Base-by-base conservation (phyloP, 2,113 vertebrate species). In the Peromyscus polionotus region DNA sequence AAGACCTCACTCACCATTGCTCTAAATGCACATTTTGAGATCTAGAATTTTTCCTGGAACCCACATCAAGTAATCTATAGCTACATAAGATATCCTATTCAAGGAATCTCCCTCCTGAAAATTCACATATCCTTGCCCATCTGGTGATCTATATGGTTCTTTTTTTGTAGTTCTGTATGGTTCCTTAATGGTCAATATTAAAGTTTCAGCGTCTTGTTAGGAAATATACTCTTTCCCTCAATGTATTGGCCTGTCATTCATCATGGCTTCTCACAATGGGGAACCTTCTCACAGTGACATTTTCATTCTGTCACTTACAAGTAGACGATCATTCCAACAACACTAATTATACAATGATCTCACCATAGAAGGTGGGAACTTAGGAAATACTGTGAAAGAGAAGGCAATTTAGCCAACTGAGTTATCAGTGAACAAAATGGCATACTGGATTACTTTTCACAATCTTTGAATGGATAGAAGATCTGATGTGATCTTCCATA, bases 61-160 rank as follows among this genome's bases (percentile, higher is more conserved):
- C 20, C 33, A 12, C 48, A 76, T 33, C 16, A 48, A 88, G 48
- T 20, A 91, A 83, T 45, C 26, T 61, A 45, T 19, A 59, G 14
- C 48, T 51, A 63, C 42, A 5, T 13, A 84, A 91, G 31, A 65
- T 51, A 65, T 9, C 24, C 39, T 94, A 59, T 75, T 59, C 67
- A 93, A 94, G 88, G 54, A 76, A 76, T 68, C 72, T 72, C 22
- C 70, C 61, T 88, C 59, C 70, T 91, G 65, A 73, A 86, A 61
- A 51, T 75, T 17, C 70, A 65, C 39, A 95, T 68, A 10, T 75
- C 22, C 36, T 5, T 95, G 68, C 12, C 45, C 9, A 57, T 59
- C 31, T 63, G 20, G 51, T 39, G n/a, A 12, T 33, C 59, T 51
- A 48, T 28, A 45, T 61, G 26, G 31, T 54, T 92, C 9, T 72